Base-by-base conservation (phyloP, 2,888 invertebrate species). In the Lithodes maja region DNA sequence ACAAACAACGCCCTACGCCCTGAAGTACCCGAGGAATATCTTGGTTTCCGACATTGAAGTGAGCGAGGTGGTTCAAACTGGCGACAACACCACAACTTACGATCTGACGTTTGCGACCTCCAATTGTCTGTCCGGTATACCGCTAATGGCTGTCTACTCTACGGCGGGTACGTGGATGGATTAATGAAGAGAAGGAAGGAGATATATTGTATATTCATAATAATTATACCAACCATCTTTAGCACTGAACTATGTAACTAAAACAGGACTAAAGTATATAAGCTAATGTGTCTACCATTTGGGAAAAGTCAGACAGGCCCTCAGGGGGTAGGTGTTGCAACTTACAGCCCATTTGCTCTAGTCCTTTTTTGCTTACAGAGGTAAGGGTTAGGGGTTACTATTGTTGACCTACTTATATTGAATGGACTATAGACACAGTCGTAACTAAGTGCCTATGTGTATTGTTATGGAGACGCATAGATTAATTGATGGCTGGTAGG, bases 1-100 rank as follows among this genome's bases (percentile, higher is more conserved):
- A 49, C 83, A 79, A 54, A 77, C 78, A n/a, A 52, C 83, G 5
- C 87, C 87, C 12, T 87, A 83, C 1, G 87, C 87, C 53, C 79
- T 87, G 33, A 54, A 69, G 7, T 68, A 61, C 78, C 17, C 71
- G 7, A n/a, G 50, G 3, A 79, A 79, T 0, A 78, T 87, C 54
- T 69, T 87, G 68, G 53, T 87, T 1, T 5, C 50, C 7, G 79
- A 87, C n/a, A 71, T 87, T 12, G 54, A 53, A 15, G 87, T 83
- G 53, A 33, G 0, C 52, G 82, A 55, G n/a, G 49, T 33, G 1
- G 33, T 54, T n/a, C 33, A 33, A 33, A 54, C 15, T 12, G 75
- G 9, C 1, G 78, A 78, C 12, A 2, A 52, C 53, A 1, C 15
- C 17, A 17, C 15, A 12, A 1, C 83, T 5, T 81, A 74, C 52